Conservation (phyloP, 2,113 vertebrate species). For the Hemichromis elongatus region DNA sequence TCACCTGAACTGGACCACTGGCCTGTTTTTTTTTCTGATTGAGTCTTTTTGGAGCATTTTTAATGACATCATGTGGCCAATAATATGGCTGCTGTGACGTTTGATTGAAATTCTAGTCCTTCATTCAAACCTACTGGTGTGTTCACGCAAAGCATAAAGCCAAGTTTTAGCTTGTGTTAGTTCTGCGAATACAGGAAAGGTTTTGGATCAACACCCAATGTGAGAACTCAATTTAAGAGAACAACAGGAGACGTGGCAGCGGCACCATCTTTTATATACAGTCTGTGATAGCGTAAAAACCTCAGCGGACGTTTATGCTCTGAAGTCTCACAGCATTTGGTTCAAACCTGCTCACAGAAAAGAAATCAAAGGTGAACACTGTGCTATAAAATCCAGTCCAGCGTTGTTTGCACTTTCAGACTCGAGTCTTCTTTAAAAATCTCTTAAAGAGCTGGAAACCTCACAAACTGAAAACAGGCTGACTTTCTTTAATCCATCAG, state of each 20-base stretch:
- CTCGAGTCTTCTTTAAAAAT: background rate
- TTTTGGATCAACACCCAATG: background rate
- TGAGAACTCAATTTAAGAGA: background rate
- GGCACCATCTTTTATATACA: background rate
- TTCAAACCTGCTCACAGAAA: background rate
- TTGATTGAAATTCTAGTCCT: background rate
- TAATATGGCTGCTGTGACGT: background rate
- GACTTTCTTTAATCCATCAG: background rate
- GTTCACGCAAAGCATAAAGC: background rate
- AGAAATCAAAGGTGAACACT: background rate
- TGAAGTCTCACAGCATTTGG: background rate
- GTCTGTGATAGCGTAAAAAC: background rate
- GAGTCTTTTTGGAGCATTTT: background rate
- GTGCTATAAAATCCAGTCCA: background rate
- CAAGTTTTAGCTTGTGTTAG: background rate
- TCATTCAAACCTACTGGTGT: background rate
- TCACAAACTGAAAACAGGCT: background rate
- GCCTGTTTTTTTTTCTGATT: background rate
- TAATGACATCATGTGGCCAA: background rate
- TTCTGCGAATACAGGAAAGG: background rate
- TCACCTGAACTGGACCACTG: background rate
- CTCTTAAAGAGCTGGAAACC: background rate
- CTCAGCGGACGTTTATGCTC: background rate
- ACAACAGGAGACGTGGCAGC: background rate
- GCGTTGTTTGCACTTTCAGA: background rate